Conservation (phyloP, 2,113 vertebrate genomes). For the Cryptoleucopteryx plumbea region DNA sequence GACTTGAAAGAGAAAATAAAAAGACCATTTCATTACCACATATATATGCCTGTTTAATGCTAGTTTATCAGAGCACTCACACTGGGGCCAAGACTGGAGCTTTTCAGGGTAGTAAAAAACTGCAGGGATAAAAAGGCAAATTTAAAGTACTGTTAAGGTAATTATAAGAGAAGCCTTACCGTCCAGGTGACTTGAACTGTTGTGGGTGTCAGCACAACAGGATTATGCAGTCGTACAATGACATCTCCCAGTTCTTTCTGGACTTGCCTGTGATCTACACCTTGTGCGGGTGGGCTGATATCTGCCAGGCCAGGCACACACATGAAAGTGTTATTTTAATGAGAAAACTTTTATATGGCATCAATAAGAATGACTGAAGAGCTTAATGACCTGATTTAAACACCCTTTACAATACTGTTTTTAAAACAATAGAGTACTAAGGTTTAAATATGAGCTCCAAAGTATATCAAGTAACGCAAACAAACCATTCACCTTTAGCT, state of each 20-base stretch:
- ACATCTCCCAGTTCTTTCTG: conserved; percentile 97
- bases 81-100: not conserved
- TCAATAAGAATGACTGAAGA: not conserved
- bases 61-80: not conserved
- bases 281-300: conserved; percentile 96
- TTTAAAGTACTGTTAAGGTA: not conserved
- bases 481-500: not conserved
- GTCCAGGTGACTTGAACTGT: conserved; percentile 96
- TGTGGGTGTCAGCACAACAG: conserved; percentile 90
- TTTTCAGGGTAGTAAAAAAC: not conserved
- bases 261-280: conserved; percentile 97
- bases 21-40: not conserved
- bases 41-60: not conserved
- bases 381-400: not conserved
- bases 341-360: not conserved
- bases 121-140: not conserved
- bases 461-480: not conserved
- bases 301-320: conserved; percentile 71
- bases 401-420: not conserved
- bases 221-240: conserved; percentile 90
- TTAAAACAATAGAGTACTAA: not conserved
- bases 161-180: conserved; percentile 72
- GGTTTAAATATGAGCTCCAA: not conserved
- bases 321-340: not conserved
- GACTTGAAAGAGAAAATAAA: not conserved